Percentiles rank a stretch among this genome's conserved stretches.
These are phyloP conservation scores for Drosophila nannoptera DNA, from an alignment of 1,140 invertebrate genomes.

Conservation along the genomic window DNA sequence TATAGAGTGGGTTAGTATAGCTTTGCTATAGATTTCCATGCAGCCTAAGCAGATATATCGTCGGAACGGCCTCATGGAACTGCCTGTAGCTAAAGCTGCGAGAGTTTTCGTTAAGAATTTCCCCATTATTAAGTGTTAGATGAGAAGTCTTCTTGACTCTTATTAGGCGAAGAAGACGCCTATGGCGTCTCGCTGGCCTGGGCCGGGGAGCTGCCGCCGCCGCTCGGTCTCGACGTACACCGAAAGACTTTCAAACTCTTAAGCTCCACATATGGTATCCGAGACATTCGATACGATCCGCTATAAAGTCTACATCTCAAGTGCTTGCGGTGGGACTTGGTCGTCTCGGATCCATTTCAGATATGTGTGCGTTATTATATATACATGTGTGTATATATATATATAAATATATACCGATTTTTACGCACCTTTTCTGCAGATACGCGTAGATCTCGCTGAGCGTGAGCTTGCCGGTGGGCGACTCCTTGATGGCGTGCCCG, in stretches of 20 bases:
- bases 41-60: too few species aligned
- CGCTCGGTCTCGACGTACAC: not conserved
- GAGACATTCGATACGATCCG: constrained; percentile 3
- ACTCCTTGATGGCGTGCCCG: constrained; percentile 97
- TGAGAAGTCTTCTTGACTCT: too few species aligned
- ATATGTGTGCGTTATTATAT: too few species aligned
- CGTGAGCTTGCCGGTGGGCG: constrained; percentile 90
- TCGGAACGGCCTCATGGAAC: too few species aligned
- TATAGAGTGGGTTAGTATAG: too few species aligned
- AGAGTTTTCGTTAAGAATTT: too few species aligned
- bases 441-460: constrained; percentile 95
- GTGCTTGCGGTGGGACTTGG: constrained; percentile 9
- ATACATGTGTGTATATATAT: not conserved
- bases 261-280: constrained; percentile 6
- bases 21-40: too few species aligned
- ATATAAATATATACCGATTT: not conserved
- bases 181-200: not conserved
- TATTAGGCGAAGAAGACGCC: too few species aligned
- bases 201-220: not conserved
- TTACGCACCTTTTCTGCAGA: constrained; percentile 86
- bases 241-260: constrained; percentile 14
- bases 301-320: constrained; percentile 13
- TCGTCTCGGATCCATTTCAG: constrained; percentile 79
- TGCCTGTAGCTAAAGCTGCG: too few species aligned
- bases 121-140: too few species aligned